phyloP scores from a whole-genome alignment of 2,113 vertebrate species.

The Gulo gulo region DNA sequence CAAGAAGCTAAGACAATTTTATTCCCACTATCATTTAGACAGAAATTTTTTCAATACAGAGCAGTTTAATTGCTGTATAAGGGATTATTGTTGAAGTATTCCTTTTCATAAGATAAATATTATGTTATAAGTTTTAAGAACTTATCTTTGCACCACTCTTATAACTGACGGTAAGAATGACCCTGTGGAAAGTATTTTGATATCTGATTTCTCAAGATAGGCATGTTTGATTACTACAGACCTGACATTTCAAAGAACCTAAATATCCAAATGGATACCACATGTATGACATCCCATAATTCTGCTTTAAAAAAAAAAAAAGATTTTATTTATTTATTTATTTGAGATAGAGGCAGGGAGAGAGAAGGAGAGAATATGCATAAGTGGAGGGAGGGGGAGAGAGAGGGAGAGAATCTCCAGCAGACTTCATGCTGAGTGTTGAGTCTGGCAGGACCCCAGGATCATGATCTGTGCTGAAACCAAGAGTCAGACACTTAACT shows the following conservation, averaged over 20 bases:
- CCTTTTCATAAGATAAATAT: background rate
- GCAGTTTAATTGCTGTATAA: background rate
- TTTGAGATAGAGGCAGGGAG: background rate
- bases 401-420: background rate
- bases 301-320: background rate
- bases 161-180: background rate
- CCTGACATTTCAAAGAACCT: background rate
- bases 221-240: background rate
- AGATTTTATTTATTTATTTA: background rate
- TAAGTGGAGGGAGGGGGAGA: background rate
- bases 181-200: background rate
- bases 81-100: background rate
- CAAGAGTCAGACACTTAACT: background rate
- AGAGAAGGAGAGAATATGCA: background rate
- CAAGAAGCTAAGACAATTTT: background rate
- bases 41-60: background rate
- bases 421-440: background rate
- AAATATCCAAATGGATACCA: background rate
- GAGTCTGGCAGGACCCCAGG: background rate
- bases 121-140: background rate
- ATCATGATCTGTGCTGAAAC: background rate
- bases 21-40: background rate
- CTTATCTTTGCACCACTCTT: background rate
- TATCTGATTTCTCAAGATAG: background rate
- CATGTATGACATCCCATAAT: background rate